These are phyloP conservation scores for Physella acuta DNA, from an alignment of 1,140 invertebrate species.

Conservation along the genomic window DNA sequence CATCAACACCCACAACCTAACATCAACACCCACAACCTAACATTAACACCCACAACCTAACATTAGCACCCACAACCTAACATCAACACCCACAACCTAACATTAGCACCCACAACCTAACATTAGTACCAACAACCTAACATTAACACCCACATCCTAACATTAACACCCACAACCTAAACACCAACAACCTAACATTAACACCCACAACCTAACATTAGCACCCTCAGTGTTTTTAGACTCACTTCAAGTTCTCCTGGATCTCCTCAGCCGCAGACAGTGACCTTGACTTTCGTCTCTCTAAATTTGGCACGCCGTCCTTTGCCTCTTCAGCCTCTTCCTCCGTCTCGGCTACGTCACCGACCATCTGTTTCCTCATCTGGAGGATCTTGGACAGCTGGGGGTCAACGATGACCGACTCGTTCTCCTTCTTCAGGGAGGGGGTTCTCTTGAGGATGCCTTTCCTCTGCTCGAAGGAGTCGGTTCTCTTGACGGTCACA, in stretches of 20 bases:
- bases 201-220: no score
- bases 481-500: constrained; percentile 1
- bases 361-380: constrained; percentile 24
- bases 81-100: no score
- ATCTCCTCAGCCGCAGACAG: constrained; percentile 34
- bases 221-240: neutral
- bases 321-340: constrained; percentile 17
- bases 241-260: constrained; percentile 30
- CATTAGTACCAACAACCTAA: no score
- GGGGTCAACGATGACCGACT: constrained; percentile 25
- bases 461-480: constrained; percentile 19
- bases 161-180: neutral
- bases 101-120: no score
- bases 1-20: no score
- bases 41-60: no score
- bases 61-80: no score
- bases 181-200: neutral
- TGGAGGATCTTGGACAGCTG: constrained; percentile 34
- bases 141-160: no score
- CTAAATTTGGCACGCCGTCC: neutral
- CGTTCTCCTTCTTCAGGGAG: constrained; percentile 25
- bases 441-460: constrained; percentile 38
- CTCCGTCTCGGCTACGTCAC: constrained; percentile 9
- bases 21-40: no score
- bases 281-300: neutral